These are phyloP conservation scores for Nibea albiflora DNA, from an alignment of 2,113 vertebrate genomes.

Conservation along the genomic window DNA sequence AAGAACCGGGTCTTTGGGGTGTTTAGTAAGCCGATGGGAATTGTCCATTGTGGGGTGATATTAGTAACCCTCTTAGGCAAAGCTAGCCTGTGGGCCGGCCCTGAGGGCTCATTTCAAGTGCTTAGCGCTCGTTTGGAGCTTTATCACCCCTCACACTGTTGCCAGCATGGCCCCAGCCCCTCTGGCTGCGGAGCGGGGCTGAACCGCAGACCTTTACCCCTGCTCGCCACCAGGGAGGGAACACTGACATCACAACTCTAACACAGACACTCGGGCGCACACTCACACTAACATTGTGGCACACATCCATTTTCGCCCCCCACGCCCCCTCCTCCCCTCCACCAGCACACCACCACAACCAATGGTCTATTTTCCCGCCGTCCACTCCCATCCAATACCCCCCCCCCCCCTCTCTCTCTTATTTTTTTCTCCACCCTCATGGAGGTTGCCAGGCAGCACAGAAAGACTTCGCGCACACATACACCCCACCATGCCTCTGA, in stretches of 20 bases:
- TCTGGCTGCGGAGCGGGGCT: constrained; percentile 67
- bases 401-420: constrained; percentile 25
- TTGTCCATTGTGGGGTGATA: constrained; percentile 79
- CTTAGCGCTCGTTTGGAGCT: constrained; percentile 82
- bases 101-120: constrained; percentile 82
- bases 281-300: constrained; percentile 56
- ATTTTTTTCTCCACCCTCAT: constrained; percentile 63
- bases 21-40: constrained; percentile 71
- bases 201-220: constrained; percentile 69
- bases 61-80: constrained; percentile 83
- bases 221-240: constrained; percentile 67
- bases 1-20: constrained; percentile 54
- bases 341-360: constrained; percentile 60
- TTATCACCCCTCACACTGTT: constrained; percentile 80
- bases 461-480: constrained; percentile 80
- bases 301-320: constrained; percentile 60
- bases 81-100: constrained; percentile 78
- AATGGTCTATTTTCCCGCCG: constrained; percentile 79
- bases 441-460: constrained; percentile 82
- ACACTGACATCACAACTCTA: constrained; percentile 67
- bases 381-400: constrained; percentile 63
- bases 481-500: constrained; percentile 78
- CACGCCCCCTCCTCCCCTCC: constrained; percentile 8
- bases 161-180: constrained; percentile 74
- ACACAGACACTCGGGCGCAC: constrained; percentile 55